phyloP scores from a whole-genome alignment of 2,888 invertebrate species.

The Eupithecia pulchellata region DNA sequence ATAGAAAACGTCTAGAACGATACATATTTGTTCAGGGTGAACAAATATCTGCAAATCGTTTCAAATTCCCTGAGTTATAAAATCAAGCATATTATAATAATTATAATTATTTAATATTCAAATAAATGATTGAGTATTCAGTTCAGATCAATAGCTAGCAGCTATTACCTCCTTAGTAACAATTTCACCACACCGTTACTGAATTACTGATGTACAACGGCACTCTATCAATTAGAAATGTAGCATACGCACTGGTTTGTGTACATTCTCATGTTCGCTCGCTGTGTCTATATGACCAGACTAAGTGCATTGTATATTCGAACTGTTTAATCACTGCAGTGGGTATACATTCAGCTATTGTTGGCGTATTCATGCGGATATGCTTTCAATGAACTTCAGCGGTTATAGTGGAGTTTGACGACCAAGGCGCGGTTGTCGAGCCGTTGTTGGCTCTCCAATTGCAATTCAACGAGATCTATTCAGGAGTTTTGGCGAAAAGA shows the following conservation, averaged over 20 bases:
- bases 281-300: conserved; percentile 20
- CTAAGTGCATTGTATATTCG: conserved; percentile 23
- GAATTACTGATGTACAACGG: conserved; percentile 16
- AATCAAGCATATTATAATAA: too few species aligned
- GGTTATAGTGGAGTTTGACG: too few species aligned
- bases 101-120: too few species aligned
- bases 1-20: too few species aligned
- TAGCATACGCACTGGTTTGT: conserved; percentile 28
- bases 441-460: too few species aligned
- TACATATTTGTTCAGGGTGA: too few species aligned
- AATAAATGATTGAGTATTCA: too few species aligned
- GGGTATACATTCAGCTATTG: conserved; percentile 7
- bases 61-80: too few species aligned
- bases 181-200: background rate
- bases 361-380: conserved; percentile 5
- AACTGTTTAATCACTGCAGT: conserved; percentile 18
- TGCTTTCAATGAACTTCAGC: conserved; percentile 3
- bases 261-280: conserved; percentile 25
- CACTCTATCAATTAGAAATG: conserved; percentile 30
- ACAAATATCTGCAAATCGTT: too few species aligned
- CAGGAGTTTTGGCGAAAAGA: background rate
- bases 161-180: background rate
- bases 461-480: background rate
- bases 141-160: background rate
- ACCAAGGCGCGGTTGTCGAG: too few species aligned